Base-by-base conservation (phyloP, 1,140 invertebrate species). In the Eulimnadia texana region DNA sequence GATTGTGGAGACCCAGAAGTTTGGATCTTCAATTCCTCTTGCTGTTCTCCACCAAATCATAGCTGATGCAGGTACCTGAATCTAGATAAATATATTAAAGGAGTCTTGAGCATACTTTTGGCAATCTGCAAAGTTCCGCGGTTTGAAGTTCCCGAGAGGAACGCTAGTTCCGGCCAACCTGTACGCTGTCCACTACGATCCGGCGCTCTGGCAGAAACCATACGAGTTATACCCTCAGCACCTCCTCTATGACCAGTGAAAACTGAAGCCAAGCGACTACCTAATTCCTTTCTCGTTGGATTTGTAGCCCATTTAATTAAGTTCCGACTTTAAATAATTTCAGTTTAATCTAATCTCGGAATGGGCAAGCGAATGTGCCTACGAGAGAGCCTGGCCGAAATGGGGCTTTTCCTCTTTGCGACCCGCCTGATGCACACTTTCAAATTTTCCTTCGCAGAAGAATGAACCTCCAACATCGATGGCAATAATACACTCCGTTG, bases 331-430 rank as follows among this genome's bases (percentile, higher is more conserved):
- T 6, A 42, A 42, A 16, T 42, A 9, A 42, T 42, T 16, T 16
- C 6, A 42, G 16, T 42, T 42, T 6, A 16, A 42, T 42, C 16
- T n/a, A n/a, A n/a, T n/a, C n/a, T n/a, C n/a, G n/a, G n/a, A 50
- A 1, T 56, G 66, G 71, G 71, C 33, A 69, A 67, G 52, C 51
- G 71, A 47, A 61, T 64, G 10, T 72, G 71, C 60, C 61, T 63
- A 1, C 76, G 77, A 10, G 75, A 77, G 69, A 68, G 52, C 16
- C 66, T 77, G 28, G 76, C 76, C 3, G 72, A 62, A 63, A 71
- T 72, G 16, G 72, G 66, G 64, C 66, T 74, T 29, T 77, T 77
- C 62, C 63, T 77, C 0, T 76, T 77, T 23, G 60, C 70, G 10
- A 66, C 70, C 1, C 70, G 66, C 50, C 65, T 77, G 1, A 51